Evolutionary conservation across 2,888 invertebrate genomes (phyloP).

Genomic region (Cremastobaeus sp.): DNA sequence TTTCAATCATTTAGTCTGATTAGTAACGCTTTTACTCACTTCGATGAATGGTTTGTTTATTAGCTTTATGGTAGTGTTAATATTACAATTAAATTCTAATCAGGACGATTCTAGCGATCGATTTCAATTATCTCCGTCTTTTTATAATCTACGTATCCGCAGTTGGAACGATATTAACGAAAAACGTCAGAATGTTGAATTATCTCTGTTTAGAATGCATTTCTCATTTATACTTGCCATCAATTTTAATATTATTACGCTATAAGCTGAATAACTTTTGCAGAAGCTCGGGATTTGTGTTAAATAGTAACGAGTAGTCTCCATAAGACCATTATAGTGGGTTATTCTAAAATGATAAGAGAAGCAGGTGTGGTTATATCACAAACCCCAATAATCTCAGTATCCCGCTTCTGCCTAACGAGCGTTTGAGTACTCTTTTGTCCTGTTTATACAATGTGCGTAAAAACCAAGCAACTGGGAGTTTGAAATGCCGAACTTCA

Average conservation of each 20-base stretch:
- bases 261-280: conserved; percentile 2
- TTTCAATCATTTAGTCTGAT: conserved; percentile 65
- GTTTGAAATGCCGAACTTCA: too few species aligned
- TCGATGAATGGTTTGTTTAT: conserved; percentile 46
- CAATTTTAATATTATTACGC: too few species aligned
- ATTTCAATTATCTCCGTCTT: background rate
- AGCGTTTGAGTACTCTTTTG: conserved; percentile 51
- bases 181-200: too few species aligned
- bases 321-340: conserved; percentile 24
- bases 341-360: conserved; percentile 57
- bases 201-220: too few species aligned
- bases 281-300: conserved; percentile 5
- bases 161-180: too few species aligned
- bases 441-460: background rate
- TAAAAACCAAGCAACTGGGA: conserved; percentile 14
- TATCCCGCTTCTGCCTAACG: conserved; percentile 53
- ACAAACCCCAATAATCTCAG: conserved; percentile 41
- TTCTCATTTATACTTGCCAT: too few species aligned
- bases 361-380: conserved; percentile 44
- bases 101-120: conserved; percentile 6
- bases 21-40: conserved; percentile 58
- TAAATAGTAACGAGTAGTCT: conserved; percentile 25
- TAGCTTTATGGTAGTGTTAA: conserved; percentile 43
- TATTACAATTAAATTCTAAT: conserved; percentile 27
- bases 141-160: background rate